These are phyloP conservation scores for Halocaridina rubra DNA, from an alignment of 2,888 invertebrate genomes.

Conservation along the genomic window DNA sequence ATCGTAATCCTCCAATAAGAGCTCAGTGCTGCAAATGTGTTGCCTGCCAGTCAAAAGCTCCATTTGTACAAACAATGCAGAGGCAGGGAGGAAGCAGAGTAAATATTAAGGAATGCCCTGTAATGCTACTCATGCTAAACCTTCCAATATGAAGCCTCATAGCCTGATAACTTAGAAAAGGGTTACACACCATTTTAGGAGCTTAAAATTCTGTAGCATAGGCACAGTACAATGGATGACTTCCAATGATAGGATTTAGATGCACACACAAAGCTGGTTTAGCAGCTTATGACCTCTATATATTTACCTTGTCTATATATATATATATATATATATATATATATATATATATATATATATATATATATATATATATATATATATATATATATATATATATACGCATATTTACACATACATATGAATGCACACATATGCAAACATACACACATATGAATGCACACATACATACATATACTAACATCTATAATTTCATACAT, in stretches of 20 bases:
- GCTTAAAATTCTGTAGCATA: neutral
- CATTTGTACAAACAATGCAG: conserved; percentile 13
- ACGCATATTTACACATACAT: too few relatives aligned
- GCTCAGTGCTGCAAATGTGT: conserved; percentile 48
- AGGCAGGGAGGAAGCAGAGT: conserved; percentile 23
- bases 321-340: too few relatives aligned
- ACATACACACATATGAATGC: too few relatives aligned
- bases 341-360: too few relatives aligned
- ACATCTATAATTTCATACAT: too few relatives aligned
- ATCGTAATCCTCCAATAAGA: conserved; percentile 23
- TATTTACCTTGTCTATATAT: too few relatives aligned
- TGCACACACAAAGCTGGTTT: too few relatives aligned
- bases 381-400: too few relatives aligned
- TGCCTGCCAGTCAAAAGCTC: conserved; percentile 36
- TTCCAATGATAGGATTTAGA: conserved; percentile 31
- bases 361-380: too few relatives aligned
- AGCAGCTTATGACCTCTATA: too few relatives aligned
- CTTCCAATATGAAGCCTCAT: conserved; percentile 5
- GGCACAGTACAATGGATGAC: conserved; percentile 37
- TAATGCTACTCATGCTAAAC: conserved; percentile 5
- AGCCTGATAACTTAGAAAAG: conserved; percentile 21
- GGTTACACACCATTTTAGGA: conserved; percentile 1
- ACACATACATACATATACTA: too few relatives aligned
- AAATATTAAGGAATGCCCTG: conserved; percentile 6
- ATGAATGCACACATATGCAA: too few relatives aligned